A percentile compares a stretch with the other conserved stretches of the same genome.
Conservation (phyloP, 2,888 invertebrate genomes). For the Mechanitis mazaeus region DNA sequence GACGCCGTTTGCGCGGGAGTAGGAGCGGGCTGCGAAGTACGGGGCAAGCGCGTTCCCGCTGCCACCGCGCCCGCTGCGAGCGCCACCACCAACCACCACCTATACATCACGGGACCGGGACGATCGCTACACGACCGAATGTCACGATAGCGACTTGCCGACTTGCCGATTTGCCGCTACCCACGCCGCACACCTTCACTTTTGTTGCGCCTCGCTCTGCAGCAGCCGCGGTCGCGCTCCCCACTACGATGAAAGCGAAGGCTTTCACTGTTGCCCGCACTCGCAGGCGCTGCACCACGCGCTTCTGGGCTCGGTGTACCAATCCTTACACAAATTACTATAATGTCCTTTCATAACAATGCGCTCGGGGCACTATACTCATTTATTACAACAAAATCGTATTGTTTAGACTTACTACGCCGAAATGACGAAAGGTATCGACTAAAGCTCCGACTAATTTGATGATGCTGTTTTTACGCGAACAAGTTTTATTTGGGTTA, state of each 20-base stretch:
- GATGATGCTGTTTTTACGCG: conserved; percentile 6
- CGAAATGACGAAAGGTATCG: conserved; percentile 1
- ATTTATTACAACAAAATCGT: conserved; percentile 3
- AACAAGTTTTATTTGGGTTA: conserved; percentile 21
- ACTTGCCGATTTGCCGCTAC: conserved; percentile 45
- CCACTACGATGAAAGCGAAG: conserved; percentile 70
- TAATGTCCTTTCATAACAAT: conserved; percentile 24
- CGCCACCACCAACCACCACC: conserved; percentile 62
- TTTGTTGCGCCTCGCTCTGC: conserved; percentile 49
- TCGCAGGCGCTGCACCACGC: conserved; percentile 9
- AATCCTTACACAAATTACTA: conserved; percentile 22
- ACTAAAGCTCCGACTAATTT: neutral
- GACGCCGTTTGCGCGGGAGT: conserved; percentile 77
- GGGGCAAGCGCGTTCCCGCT: conserved; percentile 63
- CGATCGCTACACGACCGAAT: conserved; percentile 56
- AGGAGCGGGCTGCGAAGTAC: conserved; percentile 70
- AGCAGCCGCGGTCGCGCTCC: conserved; percentile 44
- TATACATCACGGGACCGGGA: conserved; percentile 53
- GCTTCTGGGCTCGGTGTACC: conserved; percentile 16
- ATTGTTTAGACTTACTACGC: conserved; percentile 6
- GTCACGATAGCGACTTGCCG: conserved; percentile 51
- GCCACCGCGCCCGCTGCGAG: conserved; percentile 46
- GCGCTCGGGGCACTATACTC: conserved; percentile 8
- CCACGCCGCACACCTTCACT: conserved; percentile 65
- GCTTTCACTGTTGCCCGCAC: conserved; percentile 58